These are phyloP conservation scores for Ceratoteleas bidentatus DNA, from an alignment of 1,140 invertebrate species.

Conservation along the genomic window DNA sequence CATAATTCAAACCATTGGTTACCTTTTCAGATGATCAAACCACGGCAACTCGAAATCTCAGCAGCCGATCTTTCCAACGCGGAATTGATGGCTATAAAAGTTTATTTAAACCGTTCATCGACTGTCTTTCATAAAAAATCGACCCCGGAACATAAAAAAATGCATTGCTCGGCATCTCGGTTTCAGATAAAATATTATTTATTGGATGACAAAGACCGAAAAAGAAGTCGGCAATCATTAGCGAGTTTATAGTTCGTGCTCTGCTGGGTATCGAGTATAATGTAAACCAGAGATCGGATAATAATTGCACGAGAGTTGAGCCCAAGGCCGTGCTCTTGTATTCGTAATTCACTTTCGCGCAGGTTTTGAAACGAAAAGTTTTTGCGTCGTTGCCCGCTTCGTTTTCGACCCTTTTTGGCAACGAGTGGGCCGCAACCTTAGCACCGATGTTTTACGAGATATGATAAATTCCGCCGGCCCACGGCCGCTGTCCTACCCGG, in stretches of 20 bases:
- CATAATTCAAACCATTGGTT: no score
- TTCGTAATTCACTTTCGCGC: constrained; percentile 47
- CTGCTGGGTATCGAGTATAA: constrained; percentile 47
- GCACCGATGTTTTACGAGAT: constrained; percentile 24
- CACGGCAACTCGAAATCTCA: no score
- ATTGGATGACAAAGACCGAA: constrained; percentile 30
- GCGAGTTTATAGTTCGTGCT: constrained; percentile 50
- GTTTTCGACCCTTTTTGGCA: constrained; percentile 32
- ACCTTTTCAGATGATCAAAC: no score
- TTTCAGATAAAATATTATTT: constrained; percentile 14
- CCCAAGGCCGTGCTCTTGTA: constrained; percentile 35
- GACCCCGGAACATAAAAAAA: background rate
- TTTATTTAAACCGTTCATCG: no score
- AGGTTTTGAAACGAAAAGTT: constrained; percentile 29
- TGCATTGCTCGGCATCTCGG: background rate
- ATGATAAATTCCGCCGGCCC: constrained; percentile 31
- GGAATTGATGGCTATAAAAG: no score
- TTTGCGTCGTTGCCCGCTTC: constrained; percentile 4
- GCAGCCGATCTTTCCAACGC: no score
- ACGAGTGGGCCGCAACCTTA: constrained; percentile 10
- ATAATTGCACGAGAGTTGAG: constrained; percentile 43
- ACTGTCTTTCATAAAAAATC: no score
- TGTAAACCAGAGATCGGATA: constrained; percentile 42
- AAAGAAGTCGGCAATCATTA: constrained; percentile 23
- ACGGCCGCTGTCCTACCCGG: constrained; percentile 25